These are phyloP conservation scores for Rhamnusium bicolor DNA, from an alignment of 2,888 invertebrate genomes.

Conservation along the genomic window DNA sequence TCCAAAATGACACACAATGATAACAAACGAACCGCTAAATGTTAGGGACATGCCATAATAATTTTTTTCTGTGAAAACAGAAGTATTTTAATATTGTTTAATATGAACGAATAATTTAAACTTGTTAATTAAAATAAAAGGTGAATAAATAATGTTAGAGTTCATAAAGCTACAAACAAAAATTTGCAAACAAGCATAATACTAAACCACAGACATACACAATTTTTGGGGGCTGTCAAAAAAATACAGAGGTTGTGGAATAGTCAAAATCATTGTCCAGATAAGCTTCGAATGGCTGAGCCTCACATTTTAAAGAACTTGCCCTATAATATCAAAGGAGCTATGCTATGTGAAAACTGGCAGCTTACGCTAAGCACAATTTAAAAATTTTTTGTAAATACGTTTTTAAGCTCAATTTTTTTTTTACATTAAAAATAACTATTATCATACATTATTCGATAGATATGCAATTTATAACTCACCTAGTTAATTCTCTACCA, in stretches of 20 bases:
- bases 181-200: conserved; percentile 18
- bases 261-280: conserved; percentile 53
- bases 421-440: too few species aligned
- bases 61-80: too few species aligned
- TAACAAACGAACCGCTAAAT: not conserved
- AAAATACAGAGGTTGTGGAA: conserved; percentile 56
- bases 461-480: too few species aligned
- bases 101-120: not conserved
- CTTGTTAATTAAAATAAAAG: not conserved
- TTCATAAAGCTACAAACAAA: not conserved
- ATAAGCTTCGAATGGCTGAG: conserved; percentile 38
- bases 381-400: too few species aligned
- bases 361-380: not conserved
- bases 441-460: too few species aligned
- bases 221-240: conserved; percentile 43
- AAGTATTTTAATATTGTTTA: not conserved
- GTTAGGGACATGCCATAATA: too few species aligned
- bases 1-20: not conserved
- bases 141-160: not conserved
- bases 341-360: conserved; percentile 19
- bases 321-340: conserved; percentile 48
- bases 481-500: conserved; percentile 81
- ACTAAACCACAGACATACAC: conserved; percentile 16
- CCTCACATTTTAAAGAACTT: conserved; percentile 48
- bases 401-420: too few species aligned